A percentile compares a stretch with the other conserved stretches of the same genome.
Conservation (phyloP, 92 coral and sea anemone species). For the Actinernus sp. region DNA sequence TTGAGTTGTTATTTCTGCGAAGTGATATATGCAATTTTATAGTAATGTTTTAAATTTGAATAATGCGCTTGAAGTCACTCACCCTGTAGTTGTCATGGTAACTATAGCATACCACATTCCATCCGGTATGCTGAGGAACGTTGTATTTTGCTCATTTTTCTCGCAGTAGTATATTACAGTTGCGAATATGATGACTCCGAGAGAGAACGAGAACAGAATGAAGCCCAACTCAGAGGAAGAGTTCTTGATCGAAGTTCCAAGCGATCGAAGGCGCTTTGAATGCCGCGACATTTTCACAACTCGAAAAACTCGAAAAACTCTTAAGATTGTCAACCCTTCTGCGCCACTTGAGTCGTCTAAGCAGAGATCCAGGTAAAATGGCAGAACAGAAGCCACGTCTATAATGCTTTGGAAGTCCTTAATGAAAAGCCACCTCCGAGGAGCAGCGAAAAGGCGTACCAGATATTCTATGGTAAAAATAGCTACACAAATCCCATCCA, state of each 20-base stretch:
- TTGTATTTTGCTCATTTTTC: slow-evolving; percentile 77
- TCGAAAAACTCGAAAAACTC: slow-evolving; percentile 91
- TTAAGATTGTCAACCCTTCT: slow-evolving; percentile 74
- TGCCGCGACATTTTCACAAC: slow-evolving; percentile 93
- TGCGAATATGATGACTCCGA: slow-evolving; percentile 95
- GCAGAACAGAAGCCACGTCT: slow-evolving; percentile 89
- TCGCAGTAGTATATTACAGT: slow-evolving; percentile 93
- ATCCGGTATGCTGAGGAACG: slow-evolving; percentile 84
- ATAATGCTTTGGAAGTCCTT: slow-evolving; percentile 87
- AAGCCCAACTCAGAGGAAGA: slow-evolving; percentile 96
- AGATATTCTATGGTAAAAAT: slow-evolving; percentile 85
- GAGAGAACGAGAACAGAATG: slow-evolving; percentile 85
- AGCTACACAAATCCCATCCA: slow-evolving; percentile 89
- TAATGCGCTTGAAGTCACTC: too few species aligned
- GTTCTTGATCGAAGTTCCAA: slow-evolving; percentile 87
- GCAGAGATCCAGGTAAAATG: slow-evolving; percentile 80
- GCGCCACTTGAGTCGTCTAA: slow-evolving; percentile 55
- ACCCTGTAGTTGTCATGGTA: slow-evolving; percentile 98
- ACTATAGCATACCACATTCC: slow-evolving; percentile 99
- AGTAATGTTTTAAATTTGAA: too few species aligned
- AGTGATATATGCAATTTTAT: too few species aligned
- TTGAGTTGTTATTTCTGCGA: too few species aligned
- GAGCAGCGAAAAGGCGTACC: slow-evolving; percentile 83
- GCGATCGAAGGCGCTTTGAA: slow-evolving; percentile 78
- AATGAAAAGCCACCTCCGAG: slow-evolving; percentile 75